Base-by-base conservation (phyloP, 2,113 vertebrate species). In the Heliornis fulica region DNA sequence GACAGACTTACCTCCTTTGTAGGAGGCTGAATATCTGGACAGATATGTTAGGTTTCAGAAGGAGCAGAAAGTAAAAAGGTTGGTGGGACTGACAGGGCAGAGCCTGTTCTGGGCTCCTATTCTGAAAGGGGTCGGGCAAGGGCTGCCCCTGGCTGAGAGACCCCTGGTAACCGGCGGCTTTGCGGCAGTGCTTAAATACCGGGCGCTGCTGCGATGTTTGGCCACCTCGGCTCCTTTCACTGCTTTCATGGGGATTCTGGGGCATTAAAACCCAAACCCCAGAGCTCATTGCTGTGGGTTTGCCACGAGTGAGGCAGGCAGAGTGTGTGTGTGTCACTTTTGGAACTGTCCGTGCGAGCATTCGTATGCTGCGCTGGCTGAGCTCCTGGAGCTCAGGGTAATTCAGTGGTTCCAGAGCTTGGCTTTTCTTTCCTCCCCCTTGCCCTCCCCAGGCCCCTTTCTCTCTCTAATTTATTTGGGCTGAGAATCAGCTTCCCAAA, bases 1-100 rank as follows among this genome's bases (percentile, higher is more conserved):
- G 81, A 90, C 78, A 94, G 93, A 93, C 93, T 96, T 87, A 7
- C 92, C 88, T 76, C 60, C 92, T 97, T 97, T 97, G 96, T 96
- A 48, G 94, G 92, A 59, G 92, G 69, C 76, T 78, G 88, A 56
- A 57, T 19, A 90, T 78, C 88, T 29, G 76, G 51, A 69, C 78
- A 63, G 93, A 70, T 32, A 18, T 7, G 53, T 28, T 20, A 23
- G 69, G 22, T 10, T 23, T 2, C 19, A 46, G 22, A 46, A 46
- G 45, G 21, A 19, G 45, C 10, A 25, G 29, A 5, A 11, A 28
- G 68, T 36, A 32, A 13, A 11, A 26, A 4, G 34, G 14, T 41
- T 31, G 34, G 46, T 22, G 83, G 45, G 96, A 53, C 88, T n/a
- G 69, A 82, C 36, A 48, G 96, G 93, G 90, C 85, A 41, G 15